Conservation (phyloP, 2,888 invertebrate genomes). For the Sabatieria punctata region DNA sequence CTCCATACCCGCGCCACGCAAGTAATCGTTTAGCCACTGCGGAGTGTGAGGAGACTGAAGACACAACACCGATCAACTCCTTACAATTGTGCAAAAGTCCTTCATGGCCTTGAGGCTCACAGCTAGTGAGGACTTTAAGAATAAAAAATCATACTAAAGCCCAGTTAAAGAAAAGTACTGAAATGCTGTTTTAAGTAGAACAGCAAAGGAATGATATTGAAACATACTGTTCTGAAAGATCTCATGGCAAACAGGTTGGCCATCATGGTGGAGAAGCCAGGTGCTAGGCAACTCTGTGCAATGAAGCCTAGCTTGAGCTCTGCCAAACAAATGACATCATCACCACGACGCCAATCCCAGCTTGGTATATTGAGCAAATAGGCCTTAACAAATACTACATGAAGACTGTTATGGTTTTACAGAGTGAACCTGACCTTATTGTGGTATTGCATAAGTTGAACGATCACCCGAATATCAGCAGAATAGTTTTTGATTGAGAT, state of each 20-base stretch:
- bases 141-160: neutral
- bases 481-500: conserved; percentile 99
- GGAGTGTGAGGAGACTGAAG: conserved; percentile 86
- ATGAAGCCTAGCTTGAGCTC: conserved; percentile 98
- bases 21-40: conserved; percentile 99
- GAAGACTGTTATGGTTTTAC: conserved; percentile 2
- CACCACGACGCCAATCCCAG: conserved; percentile 99
- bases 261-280: conserved; percentile 99
- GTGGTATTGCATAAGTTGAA: conserved; percentile 99
- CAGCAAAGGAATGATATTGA: too few relatives aligned
- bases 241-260: conserved; percentile 99
- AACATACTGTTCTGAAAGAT: conserved; percentile 38
- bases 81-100: too few relatives aligned
- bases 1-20: conserved; percentile 99
- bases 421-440: conserved; percentile 77
- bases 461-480: conserved; percentile 97
- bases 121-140: too few relatives aligned
- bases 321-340: conserved; percentile 96
- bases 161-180: neutral
- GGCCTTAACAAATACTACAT: conserved; percentile 52
- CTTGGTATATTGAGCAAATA: conserved; percentile 99
- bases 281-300: conserved; percentile 96
- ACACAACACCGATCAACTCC: too few relatives aligned
- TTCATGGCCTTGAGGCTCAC: too few relatives aligned
- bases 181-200: conserved; percentile 1